phyloP scores from a whole-genome alignment of 2,888 invertebrate species.

The Anaspis maculata region DNA sequence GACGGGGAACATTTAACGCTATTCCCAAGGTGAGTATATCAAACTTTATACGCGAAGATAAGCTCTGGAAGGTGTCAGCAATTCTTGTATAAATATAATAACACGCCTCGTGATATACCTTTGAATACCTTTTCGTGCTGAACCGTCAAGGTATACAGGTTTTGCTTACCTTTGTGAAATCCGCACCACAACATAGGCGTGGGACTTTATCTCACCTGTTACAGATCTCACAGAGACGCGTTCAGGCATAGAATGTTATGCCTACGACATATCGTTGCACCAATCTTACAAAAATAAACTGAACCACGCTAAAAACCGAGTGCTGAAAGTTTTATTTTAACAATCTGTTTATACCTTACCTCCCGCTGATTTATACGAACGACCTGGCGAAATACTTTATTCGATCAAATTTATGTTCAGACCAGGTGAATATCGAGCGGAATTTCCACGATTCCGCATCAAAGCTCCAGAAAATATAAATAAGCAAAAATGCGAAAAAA shows the following conservation, averaged over 20 bases:
- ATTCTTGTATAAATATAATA: slow-evolving; percentile 12
- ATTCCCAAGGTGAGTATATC: too few species aligned
- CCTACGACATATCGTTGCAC: neutral
- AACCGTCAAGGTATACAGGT: slow-evolving; percentile 16
- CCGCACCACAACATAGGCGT: slow-evolving; percentile 16
- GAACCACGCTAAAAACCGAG: slow-evolving; percentile 16
- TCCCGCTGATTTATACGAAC: slow-evolving; percentile 21
- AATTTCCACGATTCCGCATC: slow-evolving; percentile 2
- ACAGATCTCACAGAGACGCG: slow-evolving; percentile 19
- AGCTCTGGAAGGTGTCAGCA: slow-evolving; percentile 12
- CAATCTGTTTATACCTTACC: slow-evolving; percentile 16
- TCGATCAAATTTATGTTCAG: slow-evolving; percentile 4
- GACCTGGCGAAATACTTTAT: slow-evolving; percentile 18
- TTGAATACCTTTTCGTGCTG: slow-evolving; percentile 14
- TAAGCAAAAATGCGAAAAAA: too few species aligned
- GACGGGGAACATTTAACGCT: too few species aligned
- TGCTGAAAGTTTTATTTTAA: slow-evolving; percentile 22
- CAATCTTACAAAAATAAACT: slow-evolving; percentile 20
- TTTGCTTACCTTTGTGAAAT: slow-evolving; percentile 19
- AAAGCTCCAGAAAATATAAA: too few species aligned
- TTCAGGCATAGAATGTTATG: slow-evolving; percentile 1
- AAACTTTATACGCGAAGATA: too few species aligned
- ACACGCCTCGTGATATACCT: slow-evolving; percentile 13
- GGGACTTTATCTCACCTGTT: slow-evolving; percentile 21
- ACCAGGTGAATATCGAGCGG: slow-evolving; percentile 6